Conservation (phyloP, 2,888 invertebrate species). For the Eumacrocentrus americanus region DNA sequence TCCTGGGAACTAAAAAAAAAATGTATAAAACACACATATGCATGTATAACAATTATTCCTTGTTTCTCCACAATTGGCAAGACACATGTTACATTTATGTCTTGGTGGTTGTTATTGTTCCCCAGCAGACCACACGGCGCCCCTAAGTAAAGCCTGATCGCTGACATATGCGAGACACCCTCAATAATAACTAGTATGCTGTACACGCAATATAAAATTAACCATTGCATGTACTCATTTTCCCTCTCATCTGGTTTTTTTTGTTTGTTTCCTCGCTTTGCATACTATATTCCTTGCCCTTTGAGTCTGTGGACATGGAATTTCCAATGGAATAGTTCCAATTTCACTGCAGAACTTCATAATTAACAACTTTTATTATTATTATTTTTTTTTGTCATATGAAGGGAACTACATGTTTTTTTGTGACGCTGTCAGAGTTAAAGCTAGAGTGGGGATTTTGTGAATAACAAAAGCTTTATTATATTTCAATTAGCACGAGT, state of each 20-base stretch:
- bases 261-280: neutral
- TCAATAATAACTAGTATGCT: slow-evolving; percentile 18
- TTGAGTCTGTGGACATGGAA: too few species aligned
- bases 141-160: slow-evolving; percentile 4
- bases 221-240: slow-evolving; percentile 1
- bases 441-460: too few species aligned
- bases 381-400: neutral
- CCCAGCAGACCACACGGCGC: slow-evolving; percentile 5
- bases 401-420: too few species aligned
- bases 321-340: neutral
- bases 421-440: too few species aligned
- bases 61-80: too few species aligned
- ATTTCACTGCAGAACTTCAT: neutral
- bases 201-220: slow-evolving; percentile 23
- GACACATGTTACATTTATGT: slow-evolving; percentile 15
- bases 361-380: too few species aligned
- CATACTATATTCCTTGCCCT: neutral
- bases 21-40: neutral
- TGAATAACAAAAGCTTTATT: slow-evolving; percentile 25
- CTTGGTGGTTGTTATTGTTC: slow-evolving; percentile 10
- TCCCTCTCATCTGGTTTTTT: neutral
- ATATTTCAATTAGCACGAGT: slow-evolving; percentile 37
- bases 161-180: slow-evolving; percentile 25
- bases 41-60: neutral
- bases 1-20: slow-evolving; percentile 4